Conservation (phyloP, 37 sponge, comb jelly and placozoan species). For the Ianthella basta region DNA sequence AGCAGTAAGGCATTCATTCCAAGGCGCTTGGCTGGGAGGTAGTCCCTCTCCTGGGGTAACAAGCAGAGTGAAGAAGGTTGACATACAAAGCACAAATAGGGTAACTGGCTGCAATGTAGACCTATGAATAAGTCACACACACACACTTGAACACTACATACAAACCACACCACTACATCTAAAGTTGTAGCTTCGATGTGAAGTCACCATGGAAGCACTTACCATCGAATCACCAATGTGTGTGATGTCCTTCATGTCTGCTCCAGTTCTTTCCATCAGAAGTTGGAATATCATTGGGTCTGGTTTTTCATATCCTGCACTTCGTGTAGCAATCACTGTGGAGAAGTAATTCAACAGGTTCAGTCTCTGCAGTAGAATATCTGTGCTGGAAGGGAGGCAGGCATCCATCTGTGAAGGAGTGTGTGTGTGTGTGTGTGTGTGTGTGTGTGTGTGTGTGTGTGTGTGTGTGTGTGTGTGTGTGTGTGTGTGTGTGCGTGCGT, state of each 20-base stretch:
- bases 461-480: no score
- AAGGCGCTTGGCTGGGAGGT: neutral
- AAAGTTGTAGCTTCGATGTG: no score
- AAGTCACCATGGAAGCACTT: no score
- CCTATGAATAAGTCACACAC: slow-evolving; percentile 9
- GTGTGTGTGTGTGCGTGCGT: neutral
- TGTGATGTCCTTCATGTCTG: neutral
- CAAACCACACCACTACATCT: neutral
- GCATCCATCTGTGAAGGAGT: neutral
- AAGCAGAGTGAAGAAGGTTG: neutral
- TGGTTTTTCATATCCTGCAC: neutral
- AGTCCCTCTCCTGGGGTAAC: slow-evolving; percentile 2
- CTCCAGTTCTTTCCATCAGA: slow-evolving; percentile 9
- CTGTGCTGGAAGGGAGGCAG: slow-evolving; percentile 70
- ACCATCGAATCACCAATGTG: slow-evolving; percentile 14
- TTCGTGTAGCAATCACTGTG: neutral
- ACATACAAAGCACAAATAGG: neutral
- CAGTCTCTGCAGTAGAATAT: no score
- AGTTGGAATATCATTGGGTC: neutral
- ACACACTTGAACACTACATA: slow-evolving; percentile 30
- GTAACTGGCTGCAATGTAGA: neutral
- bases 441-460: neutral
- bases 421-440: neutral
- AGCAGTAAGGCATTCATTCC: slow-evolving; percentile 5
- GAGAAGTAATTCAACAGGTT: slow-evolving; percentile 6